A percentile compares a stretch with the other conserved stretches of the same genome.
Conservation (phyloP, 1,140 invertebrate species). For the Euborellia annulipes region DNA sequence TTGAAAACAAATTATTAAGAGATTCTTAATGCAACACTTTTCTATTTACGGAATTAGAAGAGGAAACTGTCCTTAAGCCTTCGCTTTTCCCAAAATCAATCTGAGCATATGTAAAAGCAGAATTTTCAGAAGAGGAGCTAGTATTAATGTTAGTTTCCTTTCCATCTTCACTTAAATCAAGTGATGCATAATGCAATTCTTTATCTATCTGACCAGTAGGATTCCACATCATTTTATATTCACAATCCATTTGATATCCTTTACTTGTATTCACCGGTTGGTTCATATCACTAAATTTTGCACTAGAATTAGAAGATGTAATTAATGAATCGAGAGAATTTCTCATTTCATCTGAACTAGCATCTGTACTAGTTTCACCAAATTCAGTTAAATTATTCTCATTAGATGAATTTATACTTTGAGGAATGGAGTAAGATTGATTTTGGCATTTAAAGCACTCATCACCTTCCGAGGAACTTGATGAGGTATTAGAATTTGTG, state of each 20-base stretch:
- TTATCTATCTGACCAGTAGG: slow-evolving; percentile 20
- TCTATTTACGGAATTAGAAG: slow-evolving; percentile 10
- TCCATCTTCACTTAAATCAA: slow-evolving; percentile 20
- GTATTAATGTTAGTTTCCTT: slow-evolving; percentile 15
- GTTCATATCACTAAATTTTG: no score
- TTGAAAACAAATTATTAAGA: slow-evolving; percentile 9
- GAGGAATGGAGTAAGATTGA: background rate
- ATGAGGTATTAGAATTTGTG: no score
- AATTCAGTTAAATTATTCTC: background rate
- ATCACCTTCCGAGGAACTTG: no score
- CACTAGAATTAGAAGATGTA: no score
- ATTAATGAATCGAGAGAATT: no score
- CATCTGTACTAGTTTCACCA: no score
- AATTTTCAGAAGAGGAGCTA: slow-evolving; percentile 22
- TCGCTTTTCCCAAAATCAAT: slow-evolving; percentile 51
- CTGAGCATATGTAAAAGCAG: slow-evolving; percentile 44
- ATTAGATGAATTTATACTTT: background rate
- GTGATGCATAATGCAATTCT: slow-evolving; percentile 24
- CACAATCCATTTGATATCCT: background rate
- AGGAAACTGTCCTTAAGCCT: slow-evolving; percentile 14
- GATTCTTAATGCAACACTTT: slow-evolving; percentile 17
- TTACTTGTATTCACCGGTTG: background rate
- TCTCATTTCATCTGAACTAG: no score
- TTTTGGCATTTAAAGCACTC: background rate
- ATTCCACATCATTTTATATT: slow-evolving; percentile 2